Percentiles rank a stretch among this genome's conserved stretches.
These are phyloP conservation scores for Papilio xuthus DNA, from an alignment of 1,140 invertebrate genomes.

Conservation along the genomic window DNA sequence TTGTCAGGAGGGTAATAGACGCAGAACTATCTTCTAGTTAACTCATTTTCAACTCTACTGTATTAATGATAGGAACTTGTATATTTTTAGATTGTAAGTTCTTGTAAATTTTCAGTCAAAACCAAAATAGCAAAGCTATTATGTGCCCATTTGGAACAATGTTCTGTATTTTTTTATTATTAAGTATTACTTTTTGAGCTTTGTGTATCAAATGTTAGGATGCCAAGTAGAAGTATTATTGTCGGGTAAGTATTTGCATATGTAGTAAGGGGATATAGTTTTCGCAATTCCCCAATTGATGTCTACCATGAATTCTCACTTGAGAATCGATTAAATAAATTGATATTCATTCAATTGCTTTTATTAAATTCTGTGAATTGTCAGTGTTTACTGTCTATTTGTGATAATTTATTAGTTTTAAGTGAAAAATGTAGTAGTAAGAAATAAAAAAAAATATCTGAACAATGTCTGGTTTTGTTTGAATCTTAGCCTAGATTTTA, in stretches of 20 bases:
- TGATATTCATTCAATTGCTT: constrained; percentile 55
- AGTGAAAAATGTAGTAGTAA: constrained; percentile 60
- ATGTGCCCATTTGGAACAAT: constrained; percentile 33
- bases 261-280: neutral
- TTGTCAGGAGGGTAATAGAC: neutral
- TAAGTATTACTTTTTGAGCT: neutral
- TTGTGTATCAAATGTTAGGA: neutral
- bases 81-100: constrained; percentile 9
- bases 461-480: constrained; percentile 47
- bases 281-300: neutral
- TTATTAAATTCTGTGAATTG: constrained; percentile 81
- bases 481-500: neutral
- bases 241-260: constrained; percentile 40
- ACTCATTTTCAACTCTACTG: neutral
- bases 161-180: constrained; percentile 29
- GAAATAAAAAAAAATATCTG: constrained; percentile 54
- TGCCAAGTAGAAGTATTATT: neutral
- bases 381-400: constrained; percentile 76
- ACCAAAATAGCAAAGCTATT: constrained; percentile 26
- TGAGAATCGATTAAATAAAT: constrained; percentile 29
- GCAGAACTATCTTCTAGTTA: neutral
- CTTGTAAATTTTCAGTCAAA: constrained; percentile 27
- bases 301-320: neutral
- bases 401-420: constrained; percentile 75
- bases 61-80: neutral